phyloP scores from a whole-genome alignment of 1,140 invertebrate species.

The Hycleus phaleratus region DNA sequence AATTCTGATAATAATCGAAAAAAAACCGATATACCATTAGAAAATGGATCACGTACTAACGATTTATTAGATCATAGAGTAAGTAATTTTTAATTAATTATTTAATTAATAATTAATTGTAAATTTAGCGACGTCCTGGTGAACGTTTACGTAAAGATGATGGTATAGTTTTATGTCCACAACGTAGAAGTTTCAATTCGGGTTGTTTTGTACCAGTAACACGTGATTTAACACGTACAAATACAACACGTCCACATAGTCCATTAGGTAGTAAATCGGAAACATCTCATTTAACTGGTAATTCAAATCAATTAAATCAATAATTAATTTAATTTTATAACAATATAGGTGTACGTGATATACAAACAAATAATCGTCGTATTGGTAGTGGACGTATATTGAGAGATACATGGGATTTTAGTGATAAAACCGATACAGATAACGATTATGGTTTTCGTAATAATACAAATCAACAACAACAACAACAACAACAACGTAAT shows the following conservation, averaged over 20 bases:
- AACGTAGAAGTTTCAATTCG: conserved; percentile 72
- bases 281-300: too few relatives aligned
- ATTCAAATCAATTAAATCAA: too few relatives aligned
- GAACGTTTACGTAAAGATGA: conserved; percentile 75
- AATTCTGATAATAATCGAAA: conserved; percentile 42
- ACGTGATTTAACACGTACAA: conserved; percentile 37
- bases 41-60: conserved; percentile 35
- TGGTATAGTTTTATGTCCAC: conserved; percentile 74
- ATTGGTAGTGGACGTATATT: conserved; percentile 74
- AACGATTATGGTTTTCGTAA: neutral
- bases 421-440: conserved; percentile 43
- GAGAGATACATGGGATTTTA: conserved; percentile 53
- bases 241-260: conserved; percentile 45
- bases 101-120: neutral
- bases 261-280: conserved; percentile 21
- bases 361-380: conserved; percentile 46
- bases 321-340: neutral
- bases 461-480: too few relatives aligned
- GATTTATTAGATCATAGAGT: conserved; percentile 29
- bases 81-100: neutral
- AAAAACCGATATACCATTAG: conserved; percentile 47
- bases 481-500: conserved; percentile 22
- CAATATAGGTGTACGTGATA: conserved; percentile 18
- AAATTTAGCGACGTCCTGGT: conserved; percentile 49
- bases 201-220: conserved; percentile 61